These are phyloP conservation scores for Uria aalge DNA, from an alignment of 2,113 vertebrate genomes.

Conservation along the genomic window DNA sequence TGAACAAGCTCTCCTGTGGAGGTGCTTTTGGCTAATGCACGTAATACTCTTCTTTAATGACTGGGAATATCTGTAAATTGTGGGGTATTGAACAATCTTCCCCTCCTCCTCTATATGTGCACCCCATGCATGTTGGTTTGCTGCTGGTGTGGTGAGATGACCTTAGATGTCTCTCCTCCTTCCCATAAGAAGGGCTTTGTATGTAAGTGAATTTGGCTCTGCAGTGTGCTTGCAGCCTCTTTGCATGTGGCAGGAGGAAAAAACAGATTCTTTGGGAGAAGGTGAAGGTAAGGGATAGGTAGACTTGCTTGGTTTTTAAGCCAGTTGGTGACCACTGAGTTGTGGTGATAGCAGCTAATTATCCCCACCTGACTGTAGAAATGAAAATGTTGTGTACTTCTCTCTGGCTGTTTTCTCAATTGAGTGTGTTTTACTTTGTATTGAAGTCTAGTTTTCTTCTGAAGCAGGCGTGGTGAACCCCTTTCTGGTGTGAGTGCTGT, in stretches of 20 bases:
- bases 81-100: neutral
- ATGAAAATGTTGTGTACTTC: neutral
- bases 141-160: neutral
- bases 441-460: neutral
- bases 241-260: neutral
- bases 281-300: neutral
- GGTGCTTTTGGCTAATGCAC: neutral
- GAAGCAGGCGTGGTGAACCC: neutral
- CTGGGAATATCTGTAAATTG: neutral
- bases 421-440: neutral
- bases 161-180: neutral
- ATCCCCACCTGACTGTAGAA: neutral
- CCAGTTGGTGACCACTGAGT: neutral
- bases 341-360: neutral
- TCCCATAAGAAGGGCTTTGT: neutral
- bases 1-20: neutral
- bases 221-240: neutral
- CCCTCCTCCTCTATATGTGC: neutral
- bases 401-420: neutral
- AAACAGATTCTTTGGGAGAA: neutral
- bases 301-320: neutral
- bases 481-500: neutral
- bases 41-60: neutral
- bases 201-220: neutral
- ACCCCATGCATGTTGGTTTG: fast-evolving